Evolutionary conservation across 2,888 invertebrate genomes (phyloP).

Genomic region (Leucophenga montana): DNA sequence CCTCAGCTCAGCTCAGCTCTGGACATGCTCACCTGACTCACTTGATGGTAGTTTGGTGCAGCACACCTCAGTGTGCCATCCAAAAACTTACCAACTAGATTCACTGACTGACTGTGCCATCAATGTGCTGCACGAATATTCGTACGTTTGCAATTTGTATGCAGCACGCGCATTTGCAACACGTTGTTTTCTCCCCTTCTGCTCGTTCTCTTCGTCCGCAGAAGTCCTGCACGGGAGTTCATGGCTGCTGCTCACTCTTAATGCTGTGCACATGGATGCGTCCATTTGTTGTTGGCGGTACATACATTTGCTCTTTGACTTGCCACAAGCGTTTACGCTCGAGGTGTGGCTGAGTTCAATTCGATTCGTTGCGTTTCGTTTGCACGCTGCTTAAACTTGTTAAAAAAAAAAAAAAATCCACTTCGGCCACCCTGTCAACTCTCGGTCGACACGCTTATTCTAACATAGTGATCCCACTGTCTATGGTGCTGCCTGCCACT

Average conservation of each 20-base stretch:
- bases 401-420: conserved; percentile 12
- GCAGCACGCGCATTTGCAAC: conserved; percentile 45
- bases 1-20: too few relatives aligned
- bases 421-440: too few relatives aligned
- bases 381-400: conserved; percentile 21
- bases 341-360: conserved; percentile 17
- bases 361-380: conserved; percentile 5
- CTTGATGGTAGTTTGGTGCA: neutral
- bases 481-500: neutral
- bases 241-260: neutral
- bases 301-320: too few relatives aligned
- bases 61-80: neutral
- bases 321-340: conserved; percentile 11
- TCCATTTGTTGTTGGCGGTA: too few relatives aligned
- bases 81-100: too few relatives aligned
- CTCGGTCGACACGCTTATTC: too few relatives aligned
- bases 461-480: neutral
- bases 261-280: neutral
- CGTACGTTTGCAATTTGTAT: conserved; percentile 52
- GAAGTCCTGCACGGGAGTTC: neutral
- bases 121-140: conserved; percentile 6
- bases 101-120: too few relatives aligned
- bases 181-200: neutral
- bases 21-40: neutral
- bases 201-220: neutral